Conservation (phyloP, 1,140 invertebrate species). For the Pseudoatta argentina region DNA sequence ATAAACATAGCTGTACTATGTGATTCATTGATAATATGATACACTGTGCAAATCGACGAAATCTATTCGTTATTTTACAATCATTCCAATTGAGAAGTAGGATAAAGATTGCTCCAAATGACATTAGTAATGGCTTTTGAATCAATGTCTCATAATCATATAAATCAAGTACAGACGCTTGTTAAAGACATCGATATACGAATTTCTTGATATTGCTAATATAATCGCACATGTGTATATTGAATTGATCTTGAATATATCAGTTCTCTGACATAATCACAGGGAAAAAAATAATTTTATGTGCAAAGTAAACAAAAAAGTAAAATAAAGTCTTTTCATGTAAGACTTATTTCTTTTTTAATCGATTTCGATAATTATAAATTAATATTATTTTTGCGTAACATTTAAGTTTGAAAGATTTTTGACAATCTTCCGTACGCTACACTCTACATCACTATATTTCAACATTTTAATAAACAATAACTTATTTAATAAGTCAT, state of each 20-base stretch:
- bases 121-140: not conserved
- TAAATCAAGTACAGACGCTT: not conserved
- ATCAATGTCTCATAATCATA: not conserved
- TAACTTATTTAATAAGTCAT: not conserved
- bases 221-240: not conserved
- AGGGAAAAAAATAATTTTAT: not conserved
- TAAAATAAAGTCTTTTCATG: not conserved
- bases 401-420: not conserved
- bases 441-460: not conserved
- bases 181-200: not conserved
- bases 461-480: not conserved
- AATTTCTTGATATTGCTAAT: not conserved
- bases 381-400: not conserved
- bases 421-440: too few relatives aligned
- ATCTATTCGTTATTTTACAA: conserved; percentile 32
- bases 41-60: conserved; percentile 24
- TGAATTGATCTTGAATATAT: not conserved
- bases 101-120: not conserved
- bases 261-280: not conserved
- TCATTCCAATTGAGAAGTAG: not conserved
- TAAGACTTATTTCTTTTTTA: not conserved
- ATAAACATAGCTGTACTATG: not conserved
- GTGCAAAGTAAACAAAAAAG: not conserved
- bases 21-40: conserved; percentile 26
- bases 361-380: not conserved